These are phyloP conservation scores for Thaleichthys pacificus DNA, from an alignment of 2,797 vertebrate species.

Conservation along the genomic window DNA sequence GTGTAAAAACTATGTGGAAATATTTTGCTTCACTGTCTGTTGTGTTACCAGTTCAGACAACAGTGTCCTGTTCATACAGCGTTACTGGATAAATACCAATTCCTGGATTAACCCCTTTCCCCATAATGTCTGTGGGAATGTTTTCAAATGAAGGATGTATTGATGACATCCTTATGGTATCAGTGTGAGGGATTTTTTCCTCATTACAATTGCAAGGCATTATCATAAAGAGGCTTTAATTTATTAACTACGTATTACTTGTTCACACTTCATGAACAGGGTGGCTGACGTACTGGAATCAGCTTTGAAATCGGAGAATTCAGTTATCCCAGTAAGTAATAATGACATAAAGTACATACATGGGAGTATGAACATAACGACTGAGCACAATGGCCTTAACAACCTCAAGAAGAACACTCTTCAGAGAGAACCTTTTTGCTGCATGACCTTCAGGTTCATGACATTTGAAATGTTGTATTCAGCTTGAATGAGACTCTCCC, in stretches of 20 bases:
- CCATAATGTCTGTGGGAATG: neutral
- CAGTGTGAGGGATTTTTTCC: neutral
- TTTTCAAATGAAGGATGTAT: neutral
- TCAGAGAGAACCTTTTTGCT: constrained; percentile 35
- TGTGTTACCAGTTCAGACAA: neutral
- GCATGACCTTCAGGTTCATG: constrained; percentile 57
- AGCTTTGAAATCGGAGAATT: neutral
- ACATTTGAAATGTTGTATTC: constrained; percentile 52
- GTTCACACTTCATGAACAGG: too few relatives aligned
- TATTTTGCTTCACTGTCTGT: constrained; percentile 19
- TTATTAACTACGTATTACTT: neutral
- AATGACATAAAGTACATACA: neutral
- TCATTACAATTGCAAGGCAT: too few relatives aligned
- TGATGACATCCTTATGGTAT: neutral
- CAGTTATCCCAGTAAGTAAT: neutral
- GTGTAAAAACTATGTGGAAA: neutral
- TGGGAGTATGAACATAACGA: neutral
- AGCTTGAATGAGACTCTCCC: constrained; percentile 39
- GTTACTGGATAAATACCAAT: neutral
- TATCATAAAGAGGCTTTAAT: too few relatives aligned
- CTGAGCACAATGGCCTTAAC: constrained; percentile 11
- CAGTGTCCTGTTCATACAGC: neutral
- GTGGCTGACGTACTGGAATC: neutral
- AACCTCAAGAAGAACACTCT: constrained; percentile 19
- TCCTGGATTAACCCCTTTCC: neutral